Evolutionary conservation across 2,888 invertebrate species (phyloP).

Genomic region (Apotomis capreana): DNA sequence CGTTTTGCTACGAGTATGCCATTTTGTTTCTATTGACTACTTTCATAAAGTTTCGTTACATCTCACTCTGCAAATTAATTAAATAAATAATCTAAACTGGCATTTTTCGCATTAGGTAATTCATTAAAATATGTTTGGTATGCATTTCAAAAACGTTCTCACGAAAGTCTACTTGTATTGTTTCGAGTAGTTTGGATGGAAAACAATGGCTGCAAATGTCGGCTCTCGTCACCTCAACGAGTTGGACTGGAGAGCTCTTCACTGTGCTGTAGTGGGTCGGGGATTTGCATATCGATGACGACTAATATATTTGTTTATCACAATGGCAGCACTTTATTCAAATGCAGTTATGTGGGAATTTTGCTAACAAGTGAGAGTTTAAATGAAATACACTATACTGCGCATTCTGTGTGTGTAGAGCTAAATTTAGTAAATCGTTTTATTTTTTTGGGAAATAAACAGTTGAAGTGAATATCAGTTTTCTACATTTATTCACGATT

Average conservation of each 20-base stretch:
- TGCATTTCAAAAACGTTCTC: slow-evolving; percentile 55
- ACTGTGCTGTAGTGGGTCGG: slow-evolving; percentile 54
- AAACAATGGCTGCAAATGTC: slow-evolving; percentile 74
- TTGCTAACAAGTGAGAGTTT: not conserved
- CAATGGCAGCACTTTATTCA: slow-evolving; percentile 17
- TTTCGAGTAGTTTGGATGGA: slow-evolving; percentile 50
- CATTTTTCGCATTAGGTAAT: slow-evolving; percentile 28
- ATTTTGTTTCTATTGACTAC: not conserved
- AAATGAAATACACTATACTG: not conserved
- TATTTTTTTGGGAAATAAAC: no score
- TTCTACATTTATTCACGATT: no score
- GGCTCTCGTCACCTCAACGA: slow-evolving; percentile 57
- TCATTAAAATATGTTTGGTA: slow-evolving; percentile 16
- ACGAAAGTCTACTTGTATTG: slow-evolving; percentile 51
- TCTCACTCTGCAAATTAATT: slow-evolving; percentile 13
- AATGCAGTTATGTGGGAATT: slow-evolving; percentile 23
- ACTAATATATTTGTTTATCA: slow-evolving; percentile 42
- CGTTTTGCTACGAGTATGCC: no score
- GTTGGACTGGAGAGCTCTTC: slow-evolving; percentile 65
- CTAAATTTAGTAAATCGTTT: not conserved
- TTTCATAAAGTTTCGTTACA: not conserved
- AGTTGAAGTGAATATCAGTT: no score
- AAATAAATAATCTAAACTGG: slow-evolving; percentile 9
- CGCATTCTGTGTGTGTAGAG: not conserved
- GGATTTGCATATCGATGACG: slow-evolving; percentile 80